Evolutionary conservation across 1,140 invertebrate species (phyloP).

Genomic region (Lasioglossum albipes): DNA sequence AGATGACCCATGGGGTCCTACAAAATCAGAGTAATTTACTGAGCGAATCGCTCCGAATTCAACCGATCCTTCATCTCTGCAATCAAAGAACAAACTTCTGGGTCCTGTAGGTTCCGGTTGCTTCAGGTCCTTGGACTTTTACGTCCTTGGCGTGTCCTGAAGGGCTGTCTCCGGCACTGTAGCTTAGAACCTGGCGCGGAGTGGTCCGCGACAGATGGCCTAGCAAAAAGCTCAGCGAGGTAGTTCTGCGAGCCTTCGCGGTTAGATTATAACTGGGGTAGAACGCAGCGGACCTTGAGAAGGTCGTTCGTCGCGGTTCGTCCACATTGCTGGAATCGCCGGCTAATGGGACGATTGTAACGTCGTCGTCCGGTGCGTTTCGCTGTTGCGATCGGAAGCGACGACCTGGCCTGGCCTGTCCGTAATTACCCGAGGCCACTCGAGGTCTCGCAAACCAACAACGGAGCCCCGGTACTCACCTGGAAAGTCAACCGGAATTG

Average conservation of each 20-base stretch:
- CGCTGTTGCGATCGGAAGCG: conserved; percentile 30
- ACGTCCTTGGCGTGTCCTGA: too few relatives aligned
- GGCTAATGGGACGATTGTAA: conserved; percentile 58
- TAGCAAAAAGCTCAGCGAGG: too few relatives aligned
- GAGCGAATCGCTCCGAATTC: too few relatives aligned
- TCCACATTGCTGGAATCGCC: conserved; percentile 64
- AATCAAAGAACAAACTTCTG: too few relatives aligned
- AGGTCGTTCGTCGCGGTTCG: conserved; percentile 60
- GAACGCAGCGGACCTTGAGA: conserved; percentile 50
- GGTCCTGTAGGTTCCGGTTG: too few relatives aligned
- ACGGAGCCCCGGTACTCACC: neutral
- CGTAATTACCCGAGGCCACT: conserved; percentile 48
- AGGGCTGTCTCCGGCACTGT: too few relatives aligned
- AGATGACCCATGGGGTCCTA: too few relatives aligned
- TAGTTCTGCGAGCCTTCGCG: neutral
- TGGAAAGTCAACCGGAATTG: neutral
- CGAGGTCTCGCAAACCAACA: conserved; percentile 15
- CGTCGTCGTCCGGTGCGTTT: conserved; percentile 13
- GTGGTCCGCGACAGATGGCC: too few relatives aligned
- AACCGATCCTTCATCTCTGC: too few relatives aligned
- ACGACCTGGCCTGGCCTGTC: neutral
- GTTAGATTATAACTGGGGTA: conserved; percentile 38
- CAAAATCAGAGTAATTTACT: too few relatives aligned
- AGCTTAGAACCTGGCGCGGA: too few relatives aligned
- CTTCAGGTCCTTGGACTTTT: too few relatives aligned